phyloP scores from a whole-genome alignment of 1,140 invertebrate genomes.

The Colletes latitarsis region DNA sequence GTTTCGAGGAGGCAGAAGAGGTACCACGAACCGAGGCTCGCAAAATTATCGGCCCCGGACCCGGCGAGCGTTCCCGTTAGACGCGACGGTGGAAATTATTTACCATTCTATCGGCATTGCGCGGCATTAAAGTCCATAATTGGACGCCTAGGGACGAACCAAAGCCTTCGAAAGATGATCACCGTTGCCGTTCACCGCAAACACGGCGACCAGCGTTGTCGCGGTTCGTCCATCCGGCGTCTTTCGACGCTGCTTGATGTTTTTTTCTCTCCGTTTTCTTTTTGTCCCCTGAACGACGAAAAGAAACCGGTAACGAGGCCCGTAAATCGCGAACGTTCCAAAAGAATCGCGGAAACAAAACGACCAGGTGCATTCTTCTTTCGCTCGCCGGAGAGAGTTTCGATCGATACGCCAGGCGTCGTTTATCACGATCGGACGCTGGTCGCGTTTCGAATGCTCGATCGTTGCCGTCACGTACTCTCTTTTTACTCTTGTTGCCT shows the following conservation, averaged over 20 bases:
- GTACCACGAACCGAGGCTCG: too few species aligned
- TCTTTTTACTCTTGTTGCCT: neutral
- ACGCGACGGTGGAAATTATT: slow-evolving; percentile 42
- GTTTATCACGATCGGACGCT: slow-evolving; percentile 50
- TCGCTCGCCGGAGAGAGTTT: slow-evolving; percentile 22
- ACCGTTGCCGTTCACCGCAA: slow-evolving; percentile 65
- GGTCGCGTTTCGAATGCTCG: slow-evolving; percentile 18
- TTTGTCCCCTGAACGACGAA: neutral
- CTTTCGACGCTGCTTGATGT: neutral
- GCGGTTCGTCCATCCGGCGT: slow-evolving; percentile 4
- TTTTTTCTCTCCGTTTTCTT: neutral
- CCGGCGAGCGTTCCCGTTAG: slow-evolving; percentile 47
- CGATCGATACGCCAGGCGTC: slow-evolving; percentile 45
- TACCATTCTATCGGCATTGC: slow-evolving; percentile 43
- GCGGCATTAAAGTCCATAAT: slow-evolving; percentile 38
- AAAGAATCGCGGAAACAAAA: slow-evolving; percentile 59
- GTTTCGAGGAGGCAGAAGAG: neutral
- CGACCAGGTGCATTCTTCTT: slow-evolving; percentile 42
- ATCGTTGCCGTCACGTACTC: neutral
- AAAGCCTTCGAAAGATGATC: slow-evolving; percentile 55
- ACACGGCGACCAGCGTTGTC: slow-evolving; percentile 49
- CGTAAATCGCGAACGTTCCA: slow-evolving; percentile 52
- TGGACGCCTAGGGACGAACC: slow-evolving; percentile 16
- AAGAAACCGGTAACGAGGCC: slow-evolving; percentile 53
- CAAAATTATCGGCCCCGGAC: too few species aligned